Evolutionary conservation across 1,140 invertebrate species (phyloP), one percentile per base, ranked within the genome.

Genomic region (Oedothorax gibbosus): DNA sequence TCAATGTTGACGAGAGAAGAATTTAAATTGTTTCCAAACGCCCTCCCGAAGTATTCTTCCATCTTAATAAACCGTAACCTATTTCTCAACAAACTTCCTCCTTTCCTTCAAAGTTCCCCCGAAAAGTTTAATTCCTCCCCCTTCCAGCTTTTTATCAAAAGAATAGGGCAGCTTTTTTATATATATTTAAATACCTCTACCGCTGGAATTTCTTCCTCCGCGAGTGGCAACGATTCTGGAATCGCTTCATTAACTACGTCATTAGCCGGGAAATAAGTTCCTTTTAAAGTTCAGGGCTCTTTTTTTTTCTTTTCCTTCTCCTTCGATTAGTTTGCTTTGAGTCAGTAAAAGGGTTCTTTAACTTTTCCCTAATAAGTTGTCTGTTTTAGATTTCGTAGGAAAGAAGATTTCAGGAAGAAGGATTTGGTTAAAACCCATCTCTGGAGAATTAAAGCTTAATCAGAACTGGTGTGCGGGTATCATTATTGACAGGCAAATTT

Each of bases 181-280:
- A 79, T 66, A 79, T 79, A 79, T 65, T 79, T 79, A 35, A 35
- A 35, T 35, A 35, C 35, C 35, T 35, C 35, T 35, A 35, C 35
- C 51, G 54, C 62, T 10, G 60, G 50, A 79, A 79, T 66, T 79
- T 79, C 68, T 18, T 21, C 7, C 12, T 51, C 9, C 53, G 49
- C 62, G 60, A 79, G 76, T 79, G 76, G 76, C 76, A 79, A 79
- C 76, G 76, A 79, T 79, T 79, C 68, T 21, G 76, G 76, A 79
- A 79, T 79, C 76, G 76, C 76, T 79, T 79, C 76, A 79, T 79
- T 79, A 79, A 79, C 76, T 64, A 64, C 76, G 76, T 79, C 76
- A 79, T 79, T 79, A 79, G 64, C 76, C 62, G 51, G 76, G 76
- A 79, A 79, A 79, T 79, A 79, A 79, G 76, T 66, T 68, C 76